These are phyloP conservation scores for Manis pentadactyla DNA, from an alignment of 2,797 vertebrate species.

Conservation along the genomic window DNA sequence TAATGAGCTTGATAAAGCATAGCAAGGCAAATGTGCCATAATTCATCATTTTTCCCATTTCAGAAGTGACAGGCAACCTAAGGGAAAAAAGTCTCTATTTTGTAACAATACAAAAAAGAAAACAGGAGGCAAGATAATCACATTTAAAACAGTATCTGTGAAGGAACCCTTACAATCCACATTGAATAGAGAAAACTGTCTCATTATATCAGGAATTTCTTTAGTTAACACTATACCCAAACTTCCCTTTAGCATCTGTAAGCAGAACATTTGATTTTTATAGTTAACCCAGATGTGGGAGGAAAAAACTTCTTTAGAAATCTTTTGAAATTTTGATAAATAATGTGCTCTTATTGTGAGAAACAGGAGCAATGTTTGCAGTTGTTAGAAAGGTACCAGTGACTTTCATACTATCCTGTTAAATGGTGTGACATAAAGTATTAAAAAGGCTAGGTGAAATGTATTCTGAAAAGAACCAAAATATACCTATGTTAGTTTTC, in stretches of 20 bases:
- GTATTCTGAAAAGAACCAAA: slow-evolving; percentile 66
- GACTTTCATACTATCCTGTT: slow-evolving; percentile 73
- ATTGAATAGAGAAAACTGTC: neutral
- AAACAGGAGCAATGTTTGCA: slow-evolving; percentile 68
- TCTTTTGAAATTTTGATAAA: slow-evolving; percentile 66
- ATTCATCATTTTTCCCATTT: slow-evolving; percentile 87
- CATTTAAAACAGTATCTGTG: slow-evolving; percentile 66
- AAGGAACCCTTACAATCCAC: slow-evolving; percentile 32
- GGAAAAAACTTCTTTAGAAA: neutral
- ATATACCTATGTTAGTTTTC: slow-evolving; percentile 60
- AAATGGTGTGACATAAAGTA: slow-evolving; percentile 68
- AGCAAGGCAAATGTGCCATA: slow-evolving; percentile 84
- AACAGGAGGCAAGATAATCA: neutral
- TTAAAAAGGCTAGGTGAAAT: slow-evolving; percentile 77
- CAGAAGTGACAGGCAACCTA: slow-evolving; percentile 84
- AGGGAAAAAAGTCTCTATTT: slow-evolving; percentile 78
- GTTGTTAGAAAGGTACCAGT: slow-evolving; percentile 69
- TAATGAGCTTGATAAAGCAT: slow-evolving; percentile 88
- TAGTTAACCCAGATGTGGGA: slow-evolving; percentile 47
- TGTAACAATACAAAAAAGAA: slow-evolving; percentile 71
- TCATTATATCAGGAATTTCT: neutral
- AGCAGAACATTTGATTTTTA: slow-evolving; percentile 55
- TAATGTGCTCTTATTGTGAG: slow-evolving; percentile 58
- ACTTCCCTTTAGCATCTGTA: neutral
- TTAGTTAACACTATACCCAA: slow-evolving; percentile 8